phyloP scores from a whole-genome alignment of 1,140 invertebrate species.

The Bradysia coprophila region DNA sequence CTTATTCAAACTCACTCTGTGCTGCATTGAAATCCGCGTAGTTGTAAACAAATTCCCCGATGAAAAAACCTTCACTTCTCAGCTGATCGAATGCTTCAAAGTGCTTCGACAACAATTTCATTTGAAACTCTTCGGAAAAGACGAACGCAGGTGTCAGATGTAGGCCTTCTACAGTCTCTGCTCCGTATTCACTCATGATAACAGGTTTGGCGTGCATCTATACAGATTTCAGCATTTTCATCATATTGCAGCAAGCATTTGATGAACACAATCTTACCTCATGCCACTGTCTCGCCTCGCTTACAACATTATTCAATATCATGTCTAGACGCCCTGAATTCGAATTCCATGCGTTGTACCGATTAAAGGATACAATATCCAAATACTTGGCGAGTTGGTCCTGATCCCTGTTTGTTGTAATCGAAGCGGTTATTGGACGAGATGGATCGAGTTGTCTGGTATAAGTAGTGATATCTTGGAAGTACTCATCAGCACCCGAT shows the following conservation, averaged over 20 bases:
- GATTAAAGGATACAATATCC: too few species aligned
- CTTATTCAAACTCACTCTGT: too few species aligned
- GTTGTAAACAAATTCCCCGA: constrained; percentile 97
- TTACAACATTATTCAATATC: too few species aligned
- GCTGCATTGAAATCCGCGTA: constrained; percentile 78
- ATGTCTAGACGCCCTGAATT: too few species aligned
- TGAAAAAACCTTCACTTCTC: constrained; percentile 58
- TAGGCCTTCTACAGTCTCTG: constrained; percentile 69
- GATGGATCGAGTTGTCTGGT: too few species aligned
- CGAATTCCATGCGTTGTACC: too few species aligned
- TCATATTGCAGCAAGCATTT: too few species aligned
- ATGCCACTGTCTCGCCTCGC: too few species aligned
- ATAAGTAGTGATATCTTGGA: too few species aligned
- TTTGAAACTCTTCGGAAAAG: constrained; percentile 92
- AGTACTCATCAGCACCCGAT: too few species aligned
- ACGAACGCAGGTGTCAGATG: constrained; percentile 66
- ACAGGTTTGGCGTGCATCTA: constrained; percentile 74
- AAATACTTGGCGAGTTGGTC: constrained; percentile 36
- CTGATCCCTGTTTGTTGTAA: constrained; percentile 10
- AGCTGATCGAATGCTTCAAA: constrained; percentile 80
- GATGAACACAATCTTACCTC: too few species aligned
- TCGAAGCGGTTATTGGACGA: constrained; percentile 47
- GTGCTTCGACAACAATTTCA: constrained; percentile 61
- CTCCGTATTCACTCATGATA: constrained; percentile 83
- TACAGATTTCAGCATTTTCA: too few species aligned